Percentiles rank a stretch among this genome's conserved stretches.
Evolutionary conservation across 2,797 vertebrate species (phyloP).

Genomic region (Lycodopsis pacificus): DNA sequence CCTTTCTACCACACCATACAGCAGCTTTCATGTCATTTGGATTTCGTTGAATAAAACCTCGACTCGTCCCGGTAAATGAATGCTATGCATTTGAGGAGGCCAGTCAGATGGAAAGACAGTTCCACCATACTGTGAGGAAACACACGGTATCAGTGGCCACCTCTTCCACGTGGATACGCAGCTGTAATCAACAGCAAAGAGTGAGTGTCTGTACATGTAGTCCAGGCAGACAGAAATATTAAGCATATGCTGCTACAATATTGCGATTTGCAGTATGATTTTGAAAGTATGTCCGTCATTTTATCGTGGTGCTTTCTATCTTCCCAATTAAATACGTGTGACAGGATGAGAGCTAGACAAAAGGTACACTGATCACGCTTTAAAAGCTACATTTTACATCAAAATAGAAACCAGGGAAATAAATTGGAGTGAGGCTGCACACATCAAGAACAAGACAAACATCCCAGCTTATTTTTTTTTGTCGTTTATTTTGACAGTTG

Average conservation of each 20-base stretch:
- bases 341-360: slow-evolving; percentile 8
- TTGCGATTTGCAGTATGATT: slow-evolving; percentile 15
- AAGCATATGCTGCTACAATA: slow-evolving; percentile 3
- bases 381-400: slow-evolving; percentile 15
- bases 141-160: slow-evolving; percentile 57
- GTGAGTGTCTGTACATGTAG: slow-evolving; percentile 56
- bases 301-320: slow-evolving; percentile 22
- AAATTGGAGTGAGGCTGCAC: slow-evolving; percentile 9
- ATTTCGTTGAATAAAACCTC: slow-evolving; percentile 62
- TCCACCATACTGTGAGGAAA: slow-evolving; percentile 65
- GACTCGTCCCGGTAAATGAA: slow-evolving; percentile 63
- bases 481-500: slow-evolving; percentile 72
- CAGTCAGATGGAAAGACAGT: slow-evolving; percentile 63
- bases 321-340: slow-evolving; percentile 15
- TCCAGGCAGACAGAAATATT: slow-evolving; percentile 39
- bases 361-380: not conserved
- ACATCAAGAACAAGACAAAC: slow-evolving; percentile 53
- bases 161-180: slow-evolving; percentile 74
- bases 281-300: not conserved
- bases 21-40: slow-evolving; percentile 59
- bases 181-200: slow-evolving; percentile 61
- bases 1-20: slow-evolving; percentile 19
- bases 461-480: slow-evolving; percentile 63
- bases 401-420: slow-evolving; percentile 24
- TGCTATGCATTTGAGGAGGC: slow-evolving; percentile 60